Percentiles rank a stretch among this genome's conserved stretches.
phyloP scores from a whole-genome alignment of 2,888 invertebrate species.

The Agrilus mali region DNA sequence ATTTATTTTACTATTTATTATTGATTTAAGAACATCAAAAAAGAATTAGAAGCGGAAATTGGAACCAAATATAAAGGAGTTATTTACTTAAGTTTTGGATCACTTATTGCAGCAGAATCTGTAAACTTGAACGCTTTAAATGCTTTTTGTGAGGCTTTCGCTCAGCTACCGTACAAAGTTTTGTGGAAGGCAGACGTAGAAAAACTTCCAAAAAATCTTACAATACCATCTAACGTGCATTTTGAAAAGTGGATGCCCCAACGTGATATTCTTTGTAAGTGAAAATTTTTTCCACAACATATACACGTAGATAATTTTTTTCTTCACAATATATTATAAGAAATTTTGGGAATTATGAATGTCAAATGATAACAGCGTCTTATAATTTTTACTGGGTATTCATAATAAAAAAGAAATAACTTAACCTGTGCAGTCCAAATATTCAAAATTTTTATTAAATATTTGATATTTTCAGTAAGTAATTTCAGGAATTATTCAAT shows the following conservation, averaged over 20 bases:
- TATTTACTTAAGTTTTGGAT: slow-evolving; percentile 46
- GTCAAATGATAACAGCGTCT: too few relatives aligned
- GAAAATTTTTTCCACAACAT: too few relatives aligned
- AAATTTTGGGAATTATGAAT: too few relatives aligned
- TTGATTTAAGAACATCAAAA: slow-evolving; percentile 10
- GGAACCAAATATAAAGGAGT: slow-evolving; percentile 24
- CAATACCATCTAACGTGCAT: slow-evolving; percentile 35
- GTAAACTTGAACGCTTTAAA: slow-evolving; percentile 36
- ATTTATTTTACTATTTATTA: neutral
- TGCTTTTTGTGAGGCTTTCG: slow-evolving; percentile 37
- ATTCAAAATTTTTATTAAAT: too few relatives aligned
- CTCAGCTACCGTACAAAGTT: slow-evolving; percentile 37
- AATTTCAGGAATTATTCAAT: too few relatives aligned
- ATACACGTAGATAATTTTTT: too few relatives aligned
- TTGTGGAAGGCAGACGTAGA: slow-evolving; percentile 40
- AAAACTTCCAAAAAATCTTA: slow-evolving; percentile 32
- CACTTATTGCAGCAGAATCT: slow-evolving; percentile 43
- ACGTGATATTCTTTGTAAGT: slow-evolving; percentile 41
- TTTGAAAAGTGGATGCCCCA: slow-evolving; percentile 44
- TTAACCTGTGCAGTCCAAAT: too few relatives aligned
- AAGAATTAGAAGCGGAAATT: slow-evolving; percentile 17
- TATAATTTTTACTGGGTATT: too few relatives aligned
- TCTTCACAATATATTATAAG: too few relatives aligned
- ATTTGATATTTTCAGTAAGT: too few relatives aligned
- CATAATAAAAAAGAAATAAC: too few relatives aligned